Conservation (phyloP, 2,888 invertebrate species). For the Eilema sororculum region DNA sequence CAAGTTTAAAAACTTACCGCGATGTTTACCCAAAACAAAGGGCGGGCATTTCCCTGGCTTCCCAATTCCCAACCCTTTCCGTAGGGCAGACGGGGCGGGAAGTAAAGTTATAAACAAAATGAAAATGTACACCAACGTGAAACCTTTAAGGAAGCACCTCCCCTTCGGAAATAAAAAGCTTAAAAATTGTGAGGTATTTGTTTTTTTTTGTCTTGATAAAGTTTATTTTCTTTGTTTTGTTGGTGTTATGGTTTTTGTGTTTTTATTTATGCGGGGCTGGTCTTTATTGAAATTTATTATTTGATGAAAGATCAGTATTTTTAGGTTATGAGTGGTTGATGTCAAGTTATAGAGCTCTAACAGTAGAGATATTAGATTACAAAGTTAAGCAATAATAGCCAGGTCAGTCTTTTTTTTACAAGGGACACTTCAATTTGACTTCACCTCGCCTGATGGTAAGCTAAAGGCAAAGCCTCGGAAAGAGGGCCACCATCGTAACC, state of each 20-base stretch:
- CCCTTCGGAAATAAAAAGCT: slow-evolving; percentile 72
- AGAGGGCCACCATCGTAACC: no score
- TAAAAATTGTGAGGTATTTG: slow-evolving; percentile 55
- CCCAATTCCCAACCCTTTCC: slow-evolving; percentile 79
- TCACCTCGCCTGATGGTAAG: no score
- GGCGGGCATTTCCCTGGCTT: slow-evolving; percentile 71
- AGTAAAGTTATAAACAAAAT: slow-evolving; percentile 56
- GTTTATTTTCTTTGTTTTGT: neutral
- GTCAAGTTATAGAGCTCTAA: no score
- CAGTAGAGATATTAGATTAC: no score
- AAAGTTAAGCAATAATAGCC: no score
- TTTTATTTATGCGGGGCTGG: no score
- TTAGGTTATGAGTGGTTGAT: no score
- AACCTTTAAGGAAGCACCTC: slow-evolving; percentile 83
- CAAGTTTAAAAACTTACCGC: slow-evolving; percentile 20
- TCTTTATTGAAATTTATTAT: no score
- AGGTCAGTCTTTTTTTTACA: no score
- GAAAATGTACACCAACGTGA: slow-evolving; percentile 75
- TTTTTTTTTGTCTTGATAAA: slow-evolving; percentile 20
- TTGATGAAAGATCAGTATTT: no score
- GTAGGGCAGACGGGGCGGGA: slow-evolving; percentile 42
- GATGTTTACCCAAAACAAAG: slow-evolving; percentile 26
- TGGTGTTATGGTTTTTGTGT: neutral
- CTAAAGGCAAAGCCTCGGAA: no score
- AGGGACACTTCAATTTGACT: no score